Evolutionary conservation across 2,113 vertebrate species (phyloP).

Genomic region (Rhagologus leucostigma): DNA sequence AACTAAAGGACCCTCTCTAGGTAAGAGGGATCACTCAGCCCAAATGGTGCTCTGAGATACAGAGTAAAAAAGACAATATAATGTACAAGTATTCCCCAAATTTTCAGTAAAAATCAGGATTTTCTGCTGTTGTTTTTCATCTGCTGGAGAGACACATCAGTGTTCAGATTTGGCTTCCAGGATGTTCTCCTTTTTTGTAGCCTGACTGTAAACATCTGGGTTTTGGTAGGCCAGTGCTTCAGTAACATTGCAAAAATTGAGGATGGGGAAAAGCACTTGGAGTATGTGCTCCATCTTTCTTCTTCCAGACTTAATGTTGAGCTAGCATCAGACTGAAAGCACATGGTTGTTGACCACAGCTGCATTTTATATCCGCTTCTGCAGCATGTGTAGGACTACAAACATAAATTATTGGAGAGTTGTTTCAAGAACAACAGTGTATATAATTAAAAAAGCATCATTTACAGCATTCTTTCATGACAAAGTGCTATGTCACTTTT

Average conservation of each 20-base stretch:
- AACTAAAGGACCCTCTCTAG: not conserved
- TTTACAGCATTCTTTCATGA: conserved; percentile 61
- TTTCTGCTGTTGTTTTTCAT: not conserved
- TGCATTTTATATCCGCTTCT: conserved; percentile 25
- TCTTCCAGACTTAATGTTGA: not conserved
- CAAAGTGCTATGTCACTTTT: conserved; percentile 66
- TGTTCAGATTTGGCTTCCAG: not conserved
- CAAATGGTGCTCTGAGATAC: not conserved
- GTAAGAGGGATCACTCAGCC: not conserved
- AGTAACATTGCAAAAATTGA: not conserved
- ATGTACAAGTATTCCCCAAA: not conserved
- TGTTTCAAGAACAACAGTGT: conserved; percentile 52
- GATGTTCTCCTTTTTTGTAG: not conserved
- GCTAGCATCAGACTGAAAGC: not conserved
- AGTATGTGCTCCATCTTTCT: not conserved
- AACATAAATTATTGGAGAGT: conserved; percentile 52
- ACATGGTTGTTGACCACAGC: not conserved
- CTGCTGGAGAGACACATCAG: not conserved
- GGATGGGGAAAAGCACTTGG: not conserved
- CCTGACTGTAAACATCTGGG: not conserved
- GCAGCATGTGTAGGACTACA: not conserved
- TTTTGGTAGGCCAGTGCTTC: not conserved
- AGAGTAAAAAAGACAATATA: not conserved
- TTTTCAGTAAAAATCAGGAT: not conserved
- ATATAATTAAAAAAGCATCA: conserved; percentile 63